Percentiles rank a stretch among this genome's conserved stretches.
Evolutionary conservation across 2,888 invertebrate genomes (phyloP).

Genomic region (Bhutanitis thaidina): DNA sequence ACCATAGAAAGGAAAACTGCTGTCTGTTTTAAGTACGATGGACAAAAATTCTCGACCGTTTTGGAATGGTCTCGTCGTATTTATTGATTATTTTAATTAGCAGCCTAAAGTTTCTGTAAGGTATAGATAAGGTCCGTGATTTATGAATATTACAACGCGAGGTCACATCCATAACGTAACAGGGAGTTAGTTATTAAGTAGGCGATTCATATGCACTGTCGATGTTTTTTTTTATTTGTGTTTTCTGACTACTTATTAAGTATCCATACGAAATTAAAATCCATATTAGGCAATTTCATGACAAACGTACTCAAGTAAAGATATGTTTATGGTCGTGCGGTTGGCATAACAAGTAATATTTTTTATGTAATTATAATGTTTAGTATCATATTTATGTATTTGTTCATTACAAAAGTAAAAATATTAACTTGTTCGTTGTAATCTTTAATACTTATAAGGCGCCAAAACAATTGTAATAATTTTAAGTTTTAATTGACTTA

Average conservation of each 20-base stretch:
- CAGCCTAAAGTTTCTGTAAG: conserved; percentile 15
- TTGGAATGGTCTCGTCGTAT: conserved; percentile 4
- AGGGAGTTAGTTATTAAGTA: conserved; percentile 33
- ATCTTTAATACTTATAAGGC: background rate
- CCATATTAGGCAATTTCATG: conserved; percentile 13
- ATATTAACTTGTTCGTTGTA: background rate
- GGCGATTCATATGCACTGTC: conserved; percentile 46
- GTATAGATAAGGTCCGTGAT: conserved; percentile 17
- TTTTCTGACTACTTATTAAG: conserved; percentile 12
- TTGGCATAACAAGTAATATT: too few relatives aligned
- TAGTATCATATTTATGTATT: too few relatives aligned
- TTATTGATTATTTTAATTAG: conserved; percentile 17
- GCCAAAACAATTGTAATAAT: conserved; percentile 1
- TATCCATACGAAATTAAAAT: conserved; percentile 15
- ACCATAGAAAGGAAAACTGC: too few relatives aligned
- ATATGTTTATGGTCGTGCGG: background rate
- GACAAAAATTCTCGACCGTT: conserved; percentile 1
- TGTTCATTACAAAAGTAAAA: too few relatives aligned
- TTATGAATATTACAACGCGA: conserved; percentile 39
- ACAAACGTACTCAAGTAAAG: conserved; percentile 4
- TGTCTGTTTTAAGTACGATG: too few relatives aligned
- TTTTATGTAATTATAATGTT: too few relatives aligned
- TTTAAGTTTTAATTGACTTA: background rate
- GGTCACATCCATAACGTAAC: conserved; percentile 28
- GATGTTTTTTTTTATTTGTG: conserved; percentile 35